Conservation (phyloP, 2,113 vertebrate species). For the Nicator chloris region DNA sequence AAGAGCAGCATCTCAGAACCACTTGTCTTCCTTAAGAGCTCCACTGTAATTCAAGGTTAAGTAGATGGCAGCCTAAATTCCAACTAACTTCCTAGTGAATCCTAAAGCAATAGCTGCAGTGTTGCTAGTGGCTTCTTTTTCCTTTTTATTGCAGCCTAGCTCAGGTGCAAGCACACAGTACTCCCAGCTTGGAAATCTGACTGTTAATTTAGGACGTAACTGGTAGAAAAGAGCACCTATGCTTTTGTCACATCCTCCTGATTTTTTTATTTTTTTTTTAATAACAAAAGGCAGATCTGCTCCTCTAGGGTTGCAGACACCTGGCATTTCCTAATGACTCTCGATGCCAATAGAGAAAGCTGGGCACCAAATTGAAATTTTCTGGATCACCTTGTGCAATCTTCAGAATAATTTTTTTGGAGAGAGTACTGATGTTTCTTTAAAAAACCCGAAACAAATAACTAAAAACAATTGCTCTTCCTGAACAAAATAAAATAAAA, state of each 20-base stretch:
- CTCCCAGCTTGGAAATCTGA: background rate
- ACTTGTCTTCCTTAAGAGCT: background rate
- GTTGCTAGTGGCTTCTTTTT: background rate
- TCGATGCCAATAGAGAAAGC: background rate
- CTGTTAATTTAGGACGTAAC: background rate
- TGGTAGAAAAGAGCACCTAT: background rate
- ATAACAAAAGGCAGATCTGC: background rate
- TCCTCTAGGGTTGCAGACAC: background rate
- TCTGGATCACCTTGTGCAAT: background rate
- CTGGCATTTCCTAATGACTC: background rate
- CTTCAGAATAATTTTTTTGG: background rate
- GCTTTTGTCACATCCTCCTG: background rate
- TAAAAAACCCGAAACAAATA: background rate
- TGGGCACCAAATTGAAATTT: background rate
- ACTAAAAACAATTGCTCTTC: rapidly evolving
- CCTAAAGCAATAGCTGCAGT: background rate
- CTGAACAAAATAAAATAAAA: background rate
- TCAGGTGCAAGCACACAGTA: rapidly evolving
- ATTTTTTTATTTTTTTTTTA: background rate
- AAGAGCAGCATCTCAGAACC: background rate
- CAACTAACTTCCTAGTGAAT: background rate
- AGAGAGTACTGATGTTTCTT: background rate
- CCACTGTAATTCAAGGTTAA: background rate
- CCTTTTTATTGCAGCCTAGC: background rate
- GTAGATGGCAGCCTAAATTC: background rate